phyloP scores from a whole-genome alignment of 1,140 invertebrate species.

The Bombus huntii region DNA sequence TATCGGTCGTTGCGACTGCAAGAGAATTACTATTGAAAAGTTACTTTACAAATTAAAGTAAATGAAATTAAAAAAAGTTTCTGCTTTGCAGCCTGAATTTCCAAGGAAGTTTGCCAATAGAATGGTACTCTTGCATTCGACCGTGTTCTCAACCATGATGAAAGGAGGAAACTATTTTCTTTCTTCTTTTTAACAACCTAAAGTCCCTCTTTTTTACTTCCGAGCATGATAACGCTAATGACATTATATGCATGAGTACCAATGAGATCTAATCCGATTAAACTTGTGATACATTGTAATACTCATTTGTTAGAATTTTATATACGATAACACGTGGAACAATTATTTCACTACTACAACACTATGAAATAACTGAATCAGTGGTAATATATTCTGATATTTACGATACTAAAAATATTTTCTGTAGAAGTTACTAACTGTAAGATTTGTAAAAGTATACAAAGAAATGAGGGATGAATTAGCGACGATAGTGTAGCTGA shows the following conservation, averaged over 20 bases:
- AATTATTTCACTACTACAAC: no score
- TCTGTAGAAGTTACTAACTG: background rate
- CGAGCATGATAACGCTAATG: conserved; percentile 30
- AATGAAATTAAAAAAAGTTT: conserved; percentile 80
- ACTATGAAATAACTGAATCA: no score
- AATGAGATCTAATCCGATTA: conserved; percentile 1
- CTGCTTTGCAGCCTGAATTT: conserved; percentile 73
- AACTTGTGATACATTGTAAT: background rate
- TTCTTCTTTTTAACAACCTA: conserved; percentile 51
- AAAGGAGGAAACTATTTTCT: conserved; percentile 67
- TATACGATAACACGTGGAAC: background rate
- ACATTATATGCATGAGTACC: conserved; percentile 9
- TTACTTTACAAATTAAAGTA: conserved; percentile 79
- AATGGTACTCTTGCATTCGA: conserved; percentile 76
- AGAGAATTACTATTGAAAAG: conserved; percentile 77
- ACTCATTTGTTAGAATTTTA: background rate
- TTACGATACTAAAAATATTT: no score
- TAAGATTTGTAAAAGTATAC: background rate
- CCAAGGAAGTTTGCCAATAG: conserved; percentile 72
- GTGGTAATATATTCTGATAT: no score
- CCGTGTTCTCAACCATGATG: conserved; percentile 75
- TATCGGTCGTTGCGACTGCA: conserved; percentile 51
- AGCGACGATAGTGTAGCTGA: background rate
- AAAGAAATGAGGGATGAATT: background rate
- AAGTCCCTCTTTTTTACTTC: conserved; percentile 4